Base-by-base conservation (phyloP, 2,797 vertebrate genomes). In the Crotalus adamanteus region DNA sequence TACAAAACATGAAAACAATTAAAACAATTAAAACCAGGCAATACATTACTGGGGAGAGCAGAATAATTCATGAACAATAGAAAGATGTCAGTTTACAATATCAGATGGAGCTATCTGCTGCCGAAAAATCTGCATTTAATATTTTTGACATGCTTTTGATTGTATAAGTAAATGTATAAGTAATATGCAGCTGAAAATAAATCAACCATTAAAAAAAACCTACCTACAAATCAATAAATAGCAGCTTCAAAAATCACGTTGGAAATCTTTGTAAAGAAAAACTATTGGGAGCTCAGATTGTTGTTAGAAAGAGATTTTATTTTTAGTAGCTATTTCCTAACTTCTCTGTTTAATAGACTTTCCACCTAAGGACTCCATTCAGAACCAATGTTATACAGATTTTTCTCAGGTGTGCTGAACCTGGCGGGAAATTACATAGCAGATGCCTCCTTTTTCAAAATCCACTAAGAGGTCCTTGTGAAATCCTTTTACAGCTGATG, bases 191-290 rank as follows among this genome's bases (percentile, higher is more conserved):
- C 22, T 59, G 28, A 60, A 47, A 59, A 14, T 22, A 63, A 53
- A 53, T 61, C 57, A 6, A 14, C 28, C 5, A 60, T 25, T 61
- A 31, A 28, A 65, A 65, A 93, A 96, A 89, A 60, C 92, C 60
- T 61, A 86, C 7, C 93, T 42, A 28, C 91, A 93, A 73, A 90
- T n/a, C 73, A 65, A 83, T 60, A 51, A 91, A 42, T 53, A 11
- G 3, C 16, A 90, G 53, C 31, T 42, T 89, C 91, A 65, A 89
- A 94, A 87, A 86, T 92, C 1, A 88, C 11, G 86, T 88, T 90
- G 6, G 88, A 94, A 22, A 12, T 37, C 92, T 94, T 55, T 94
- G 90, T 95, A 95, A 96, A 94, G 96, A 95, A 95, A 96, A 92
- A 89, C 11, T 31, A 91, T 86, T 94, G 95, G 95, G 94, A 53